Percentiles rank a stretch among this genome's conserved stretches.
These are phyloP conservation scores for Gasterosteus nipponicus DNA, from an alignment of 2,113 vertebrate genomes.

Conservation along the genomic window DNA sequence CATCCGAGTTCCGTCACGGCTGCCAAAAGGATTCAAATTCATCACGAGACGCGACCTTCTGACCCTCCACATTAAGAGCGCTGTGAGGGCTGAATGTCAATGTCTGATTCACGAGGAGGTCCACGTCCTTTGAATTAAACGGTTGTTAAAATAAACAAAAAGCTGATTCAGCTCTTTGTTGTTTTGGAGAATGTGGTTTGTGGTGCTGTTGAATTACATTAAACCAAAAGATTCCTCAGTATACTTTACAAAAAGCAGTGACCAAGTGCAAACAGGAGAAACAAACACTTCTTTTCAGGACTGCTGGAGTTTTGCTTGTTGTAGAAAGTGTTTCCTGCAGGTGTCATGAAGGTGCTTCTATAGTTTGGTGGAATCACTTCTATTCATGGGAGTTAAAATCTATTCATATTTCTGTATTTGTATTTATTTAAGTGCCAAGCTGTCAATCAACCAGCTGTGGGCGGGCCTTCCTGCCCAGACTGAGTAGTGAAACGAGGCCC, in stretches of 20 bases:
- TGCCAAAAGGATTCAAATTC: slow-evolving; percentile 26
- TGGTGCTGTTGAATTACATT: background rate
- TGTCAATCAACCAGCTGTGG: too few species aligned
- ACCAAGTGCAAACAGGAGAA: background rate
- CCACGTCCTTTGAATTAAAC: background rate
- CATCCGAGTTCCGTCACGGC: slow-evolving; percentile 2
- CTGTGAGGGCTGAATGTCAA: background rate
- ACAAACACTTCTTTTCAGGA: background rate
- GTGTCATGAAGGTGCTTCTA: background rate
- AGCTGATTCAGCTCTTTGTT: background rate
- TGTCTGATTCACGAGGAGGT: background rate
- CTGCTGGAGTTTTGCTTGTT: background rate
- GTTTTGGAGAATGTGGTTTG: background rate
- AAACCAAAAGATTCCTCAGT: background rate
- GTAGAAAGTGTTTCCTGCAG: background rate
- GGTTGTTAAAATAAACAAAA: slow-evolving; percentile 1
- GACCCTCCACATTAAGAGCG: slow-evolving; percentile 9
- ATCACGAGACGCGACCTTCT: slow-evolving; percentile 27
- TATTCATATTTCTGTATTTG: too few species aligned
- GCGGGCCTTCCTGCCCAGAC: too few species aligned
- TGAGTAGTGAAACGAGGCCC: too few species aligned
- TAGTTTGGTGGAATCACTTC: too few species aligned
- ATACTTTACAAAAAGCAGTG: too few species aligned
- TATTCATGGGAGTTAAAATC: too few species aligned
- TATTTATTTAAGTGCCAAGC: too few species aligned